Base-by-base conservation (phyloP, 92 coral and sea anemone genomes). In the Pocillopora meandrina region DNA sequence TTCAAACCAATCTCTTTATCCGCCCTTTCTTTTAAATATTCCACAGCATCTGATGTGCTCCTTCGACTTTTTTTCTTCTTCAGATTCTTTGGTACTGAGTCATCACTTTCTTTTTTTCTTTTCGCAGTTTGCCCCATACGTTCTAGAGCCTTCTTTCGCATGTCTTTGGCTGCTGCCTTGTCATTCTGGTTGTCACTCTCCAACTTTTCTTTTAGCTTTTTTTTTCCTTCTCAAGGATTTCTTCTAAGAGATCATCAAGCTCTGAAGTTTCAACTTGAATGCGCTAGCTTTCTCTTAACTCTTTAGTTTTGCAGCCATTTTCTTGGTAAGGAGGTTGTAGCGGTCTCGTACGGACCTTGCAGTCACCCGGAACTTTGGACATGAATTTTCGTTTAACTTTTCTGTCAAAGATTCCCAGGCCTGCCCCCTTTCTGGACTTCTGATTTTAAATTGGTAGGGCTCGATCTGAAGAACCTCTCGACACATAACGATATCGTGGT, bases 161-260 rank as follows among this genome's bases (percentile, higher is more conserved):
- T 61, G 21, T 78, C 73, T 21, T 80, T 76, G 55, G 84, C 84
- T 70, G 84, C 26, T 10, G 65, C 75, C 65, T 80, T 66, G 55
- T 80, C 75, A 9, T 80, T 80, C 12, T 80, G 61, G 68, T 81
- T 76, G 31, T 81, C 58, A 31, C 77, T 69, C 14, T 81, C 85
- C 21, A 81, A 55, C 18, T 81, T 56, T 20, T 20, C 56, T 65
- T 80, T 65, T 66, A 5, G 67, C 75, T n/a, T n/a, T n/a, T n/a
- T 47, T 83, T 74, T 47, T 87, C 86, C 76, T 74, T 77, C 72
- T 87, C 90, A 13, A 87, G 36, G 15, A 87, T 81, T 49, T 87
- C 87, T 73, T 87, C 90, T 64, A 87, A 16, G 71, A 80, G 76
- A 14, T 16, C 82, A 60, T 87, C 90, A 16, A 87, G 79, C 80